Evolutionary conservation across 2,113 vertebrate species (phyloP).

Genomic region (Ia io): DNA sequence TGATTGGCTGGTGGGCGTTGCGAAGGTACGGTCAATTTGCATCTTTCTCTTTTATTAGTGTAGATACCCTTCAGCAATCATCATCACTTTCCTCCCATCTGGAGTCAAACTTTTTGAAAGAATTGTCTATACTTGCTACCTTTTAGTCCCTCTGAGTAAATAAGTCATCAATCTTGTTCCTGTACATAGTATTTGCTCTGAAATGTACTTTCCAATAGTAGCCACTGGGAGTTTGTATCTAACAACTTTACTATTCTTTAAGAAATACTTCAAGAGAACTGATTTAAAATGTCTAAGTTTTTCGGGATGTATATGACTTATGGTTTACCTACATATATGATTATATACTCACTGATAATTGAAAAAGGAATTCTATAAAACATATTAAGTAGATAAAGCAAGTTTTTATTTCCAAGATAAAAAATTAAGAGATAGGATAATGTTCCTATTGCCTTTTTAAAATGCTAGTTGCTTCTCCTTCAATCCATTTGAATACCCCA

Average conservation of each 20-base stretch:
- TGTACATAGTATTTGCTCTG: neutral
- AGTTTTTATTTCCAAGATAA: neutral
- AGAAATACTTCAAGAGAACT: neutral
- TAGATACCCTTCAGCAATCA: neutral
- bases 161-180: neutral
- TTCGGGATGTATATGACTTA: neutral
- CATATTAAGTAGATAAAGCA: neutral
- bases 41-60: no score
- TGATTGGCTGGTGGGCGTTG: no score
- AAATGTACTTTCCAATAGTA: neutral
- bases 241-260: neutral
- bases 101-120: neutral
- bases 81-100: neutral
- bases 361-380: constrained; percentile 4
- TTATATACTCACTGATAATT: neutral
- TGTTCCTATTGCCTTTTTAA: neutral
- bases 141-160: neutral
- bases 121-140: neutral
- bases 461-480: neutral
- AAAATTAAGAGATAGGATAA: constrained; percentile 17
- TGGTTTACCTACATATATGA: neutral
- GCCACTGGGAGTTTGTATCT: neutral
- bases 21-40: no score
- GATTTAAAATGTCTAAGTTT: neutral
- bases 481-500: neutral